These are phyloP conservation scores for Tauraco erythrolophus DNA, from an alignment of 2,113 vertebrate species.

Conservation along the genomic window DNA sequence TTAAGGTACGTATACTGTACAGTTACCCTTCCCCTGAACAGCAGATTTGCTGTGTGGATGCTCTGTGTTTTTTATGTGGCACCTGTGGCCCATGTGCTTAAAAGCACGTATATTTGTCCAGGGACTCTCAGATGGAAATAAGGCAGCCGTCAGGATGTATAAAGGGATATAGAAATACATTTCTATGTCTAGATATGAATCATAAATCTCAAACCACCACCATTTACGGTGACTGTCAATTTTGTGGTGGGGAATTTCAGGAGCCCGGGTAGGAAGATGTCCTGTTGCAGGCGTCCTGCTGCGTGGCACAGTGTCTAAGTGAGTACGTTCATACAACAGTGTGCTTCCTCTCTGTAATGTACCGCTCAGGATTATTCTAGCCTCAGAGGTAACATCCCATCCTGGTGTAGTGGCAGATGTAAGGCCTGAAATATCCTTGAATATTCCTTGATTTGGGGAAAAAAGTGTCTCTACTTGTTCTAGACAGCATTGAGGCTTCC, in stretches of 20 bases:
- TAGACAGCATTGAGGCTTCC: background rate
- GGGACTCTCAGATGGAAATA: background rate
- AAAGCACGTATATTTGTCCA: background rate
- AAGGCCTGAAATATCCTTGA: background rate
- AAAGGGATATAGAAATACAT: background rate
- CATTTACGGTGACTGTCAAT: background rate
- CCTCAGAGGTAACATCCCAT: background rate
- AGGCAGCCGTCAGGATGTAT: background rate
- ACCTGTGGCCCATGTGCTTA: background rate
- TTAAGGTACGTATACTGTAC: background rate
- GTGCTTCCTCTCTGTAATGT: background rate
- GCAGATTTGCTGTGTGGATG: background rate
- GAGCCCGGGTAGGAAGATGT: background rate
- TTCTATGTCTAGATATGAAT: background rate
- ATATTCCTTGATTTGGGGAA: background rate
- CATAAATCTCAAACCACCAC: background rate
- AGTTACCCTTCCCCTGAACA: background rate
- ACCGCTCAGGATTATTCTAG: background rate
- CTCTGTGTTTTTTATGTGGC: background rate
- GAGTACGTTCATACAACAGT: background rate
- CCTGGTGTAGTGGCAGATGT: background rate
- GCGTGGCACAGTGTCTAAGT: fast-evolving
- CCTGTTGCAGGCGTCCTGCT: background rate
- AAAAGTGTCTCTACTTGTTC: background rate
- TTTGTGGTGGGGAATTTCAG: background rate